Evolutionary conservation across 2,888 invertebrate genomes (phyloP).

Genomic region (Drosophila lutescens): DNA sequence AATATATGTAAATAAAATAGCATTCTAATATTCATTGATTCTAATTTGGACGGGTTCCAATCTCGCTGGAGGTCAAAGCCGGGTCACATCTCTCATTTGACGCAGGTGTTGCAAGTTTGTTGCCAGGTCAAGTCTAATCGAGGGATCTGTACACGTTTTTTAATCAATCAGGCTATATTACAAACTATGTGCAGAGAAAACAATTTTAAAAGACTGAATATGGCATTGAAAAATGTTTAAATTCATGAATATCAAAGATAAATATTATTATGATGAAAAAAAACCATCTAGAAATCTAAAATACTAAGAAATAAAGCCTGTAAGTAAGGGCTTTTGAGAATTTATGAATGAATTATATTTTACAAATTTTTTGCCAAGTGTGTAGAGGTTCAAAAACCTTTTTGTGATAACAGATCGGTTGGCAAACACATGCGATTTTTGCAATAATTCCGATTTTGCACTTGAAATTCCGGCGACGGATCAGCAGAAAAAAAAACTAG

Average conservation of each 20-base stretch:
- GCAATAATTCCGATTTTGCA: conserved; percentile 39
- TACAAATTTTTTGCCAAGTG: conserved; percentile 11
- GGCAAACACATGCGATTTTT: conserved; percentile 46
- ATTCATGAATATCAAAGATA: no score
- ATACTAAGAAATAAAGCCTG: not conserved
- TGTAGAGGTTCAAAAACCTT: conserved; percentile 62
- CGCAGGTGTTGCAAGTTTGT: conserved; percentile 47
- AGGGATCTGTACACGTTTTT: conserved; percentile 6
- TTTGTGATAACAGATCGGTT: conserved; percentile 20
- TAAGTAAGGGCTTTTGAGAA: not conserved
- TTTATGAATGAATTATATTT: not conserved
- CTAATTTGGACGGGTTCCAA: conserved; percentile 15
- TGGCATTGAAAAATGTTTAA: no score
- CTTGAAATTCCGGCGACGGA: conserved; percentile 1
- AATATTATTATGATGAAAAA: not conserved
- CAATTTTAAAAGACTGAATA: not conserved
- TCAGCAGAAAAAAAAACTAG: no score
- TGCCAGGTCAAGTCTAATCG: conserved; percentile 31
- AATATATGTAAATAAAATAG: not conserved
- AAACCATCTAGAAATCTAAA: no score
- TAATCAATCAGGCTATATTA: conserved; percentile 10
- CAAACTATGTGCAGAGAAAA: conserved; percentile 19
- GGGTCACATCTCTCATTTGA: conserved; percentile 14
- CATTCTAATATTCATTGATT: conserved; percentile 5
- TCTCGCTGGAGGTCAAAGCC: conserved; percentile 13